These are phyloP conservation scores for Notothenia rossii DNA, from an alignment of 2,113 vertebrate species.

Conservation along the genomic window DNA sequence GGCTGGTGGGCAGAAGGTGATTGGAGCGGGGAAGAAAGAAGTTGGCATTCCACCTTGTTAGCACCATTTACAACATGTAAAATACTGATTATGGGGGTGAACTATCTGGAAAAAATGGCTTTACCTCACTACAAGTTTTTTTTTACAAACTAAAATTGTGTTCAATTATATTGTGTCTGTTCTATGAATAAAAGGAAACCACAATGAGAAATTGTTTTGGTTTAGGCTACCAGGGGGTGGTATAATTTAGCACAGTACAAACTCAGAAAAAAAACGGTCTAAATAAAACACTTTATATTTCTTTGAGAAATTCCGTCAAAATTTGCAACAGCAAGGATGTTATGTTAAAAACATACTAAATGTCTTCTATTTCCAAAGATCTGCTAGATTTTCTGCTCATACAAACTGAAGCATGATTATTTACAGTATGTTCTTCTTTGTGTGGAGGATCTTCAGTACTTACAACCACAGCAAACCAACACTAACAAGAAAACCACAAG, in stretches of 20 bases:
- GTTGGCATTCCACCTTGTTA: constrained; percentile 17
- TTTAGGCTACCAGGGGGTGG: neutral
- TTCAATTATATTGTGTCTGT: neutral
- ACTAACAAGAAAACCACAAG: constrained; percentile 39
- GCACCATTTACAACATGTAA: neutral
- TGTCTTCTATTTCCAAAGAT: too few species aligned
- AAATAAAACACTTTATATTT: too few species aligned
- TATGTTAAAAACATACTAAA: too few species aligned
- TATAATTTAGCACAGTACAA: too few species aligned
- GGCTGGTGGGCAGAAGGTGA: constrained; percentile 49
- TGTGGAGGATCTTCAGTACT: constrained; percentile 28
- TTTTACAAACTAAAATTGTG: neutral
- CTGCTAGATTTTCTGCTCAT: too few species aligned
- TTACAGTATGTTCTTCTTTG: neutral
- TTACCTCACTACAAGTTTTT: neutral
- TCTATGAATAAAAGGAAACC: neutral
- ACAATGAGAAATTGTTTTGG: too few species aligned
- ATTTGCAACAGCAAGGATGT: too few species aligned
- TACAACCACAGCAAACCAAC: constrained; percentile 57
- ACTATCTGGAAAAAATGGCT: neutral
- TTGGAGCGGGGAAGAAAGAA: constrained; percentile 22
- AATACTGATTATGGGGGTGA: neutral
- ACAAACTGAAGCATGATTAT: too few species aligned
- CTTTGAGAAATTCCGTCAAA: too few species aligned
- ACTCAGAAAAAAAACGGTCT: too few species aligned